Evolutionary conservation across 2,888 invertebrate species (phyloP).

Genomic region (Dioctria linearis): DNA sequence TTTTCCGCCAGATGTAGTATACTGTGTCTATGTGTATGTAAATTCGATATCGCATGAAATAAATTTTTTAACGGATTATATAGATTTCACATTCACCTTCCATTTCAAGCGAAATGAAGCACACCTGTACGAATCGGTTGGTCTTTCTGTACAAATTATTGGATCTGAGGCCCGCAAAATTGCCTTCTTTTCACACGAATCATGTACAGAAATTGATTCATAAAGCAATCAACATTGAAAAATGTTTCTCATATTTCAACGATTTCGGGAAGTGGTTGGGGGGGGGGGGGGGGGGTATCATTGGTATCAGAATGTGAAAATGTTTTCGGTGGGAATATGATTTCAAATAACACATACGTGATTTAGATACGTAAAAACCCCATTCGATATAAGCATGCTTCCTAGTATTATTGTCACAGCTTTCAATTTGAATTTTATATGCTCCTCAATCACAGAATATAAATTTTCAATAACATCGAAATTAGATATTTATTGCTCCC

Average conservation of each 20-base stretch:
- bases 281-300: no score
- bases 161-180: not conserved
- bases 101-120: no score
- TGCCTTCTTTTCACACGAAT: not conserved
- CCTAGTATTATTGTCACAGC: not conserved
- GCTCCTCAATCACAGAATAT: not conserved
- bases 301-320: not conserved
- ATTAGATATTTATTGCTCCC: not conserved
- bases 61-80: conserved; percentile 38
- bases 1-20: conserved; percentile 15
- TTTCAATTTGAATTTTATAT: conserved; percentile 20
- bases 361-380: no score
- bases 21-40: conserved; percentile 45
- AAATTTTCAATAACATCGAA: not conserved
- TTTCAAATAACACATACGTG: not conserved
- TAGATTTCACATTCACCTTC: not conserved
- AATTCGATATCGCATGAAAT: conserved; percentile 44
- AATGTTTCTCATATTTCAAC: conserved; percentile 31
- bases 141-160: no score
- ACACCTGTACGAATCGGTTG: no score
- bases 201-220: conserved; percentile 10
- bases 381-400: not conserved
- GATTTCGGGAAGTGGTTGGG: not conserved
- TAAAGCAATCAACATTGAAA: conserved; percentile 27
- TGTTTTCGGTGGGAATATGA: not conserved